Evolutionary conservation across 2,888 invertebrate genomes (phyloP).

Genomic region (Drosophila koepferae): DNA sequence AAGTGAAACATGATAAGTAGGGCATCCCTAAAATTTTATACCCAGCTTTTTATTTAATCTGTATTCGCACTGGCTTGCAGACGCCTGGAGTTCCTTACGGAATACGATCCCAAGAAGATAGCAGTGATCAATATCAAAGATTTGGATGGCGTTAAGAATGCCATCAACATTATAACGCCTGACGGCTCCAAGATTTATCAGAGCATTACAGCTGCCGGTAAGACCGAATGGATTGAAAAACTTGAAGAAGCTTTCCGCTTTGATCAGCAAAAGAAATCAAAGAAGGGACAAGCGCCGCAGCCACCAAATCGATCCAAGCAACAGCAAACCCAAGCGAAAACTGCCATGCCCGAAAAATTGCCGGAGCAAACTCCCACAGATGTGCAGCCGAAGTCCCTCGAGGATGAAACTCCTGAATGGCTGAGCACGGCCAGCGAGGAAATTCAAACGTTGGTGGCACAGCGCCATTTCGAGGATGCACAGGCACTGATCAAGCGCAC

Average conservation of each 20-base stretch:
- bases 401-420: slow-evolving; percentile 91
- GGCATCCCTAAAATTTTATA: background rate
- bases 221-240: slow-evolving; percentile 96
- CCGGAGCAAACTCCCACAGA: slow-evolving; percentile 62
- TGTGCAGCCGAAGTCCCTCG: slow-evolving; percentile 70
- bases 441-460: slow-evolving; percentile 96
- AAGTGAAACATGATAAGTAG: slow-evolving; percentile 86
- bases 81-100: slow-evolving; percentile 84
- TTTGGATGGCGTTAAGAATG: slow-evolving; percentile 94
- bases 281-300: slow-evolving; percentile 86
- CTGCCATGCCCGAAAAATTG: slow-evolving; percentile 56
- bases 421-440: slow-evolving; percentile 96
- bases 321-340: slow-evolving; percentile 34
- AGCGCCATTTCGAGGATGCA: slow-evolving; percentile 97
- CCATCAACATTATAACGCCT: slow-evolving; percentile 97
- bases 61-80: slow-evolving; percentile 47
- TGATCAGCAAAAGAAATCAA: slow-evolving; percentile 86
- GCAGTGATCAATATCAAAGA: slow-evolving; percentile 98
- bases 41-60: background rate
- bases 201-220: slow-evolving; percentile 91
- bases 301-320: slow-evolving; percentile 79
- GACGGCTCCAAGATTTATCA: slow-evolving; percentile 97
- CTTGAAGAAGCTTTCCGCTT: slow-evolving; percentile 96
- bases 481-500: slow-evolving; percentile 91
- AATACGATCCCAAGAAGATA: slow-evolving; percentile 89